Percentiles rank a stretch among this genome's conserved stretches.
Evolutionary conservation across 2,797 vertebrate species (phyloP).

Genomic region (Hippopotamyrus pictus): DNA sequence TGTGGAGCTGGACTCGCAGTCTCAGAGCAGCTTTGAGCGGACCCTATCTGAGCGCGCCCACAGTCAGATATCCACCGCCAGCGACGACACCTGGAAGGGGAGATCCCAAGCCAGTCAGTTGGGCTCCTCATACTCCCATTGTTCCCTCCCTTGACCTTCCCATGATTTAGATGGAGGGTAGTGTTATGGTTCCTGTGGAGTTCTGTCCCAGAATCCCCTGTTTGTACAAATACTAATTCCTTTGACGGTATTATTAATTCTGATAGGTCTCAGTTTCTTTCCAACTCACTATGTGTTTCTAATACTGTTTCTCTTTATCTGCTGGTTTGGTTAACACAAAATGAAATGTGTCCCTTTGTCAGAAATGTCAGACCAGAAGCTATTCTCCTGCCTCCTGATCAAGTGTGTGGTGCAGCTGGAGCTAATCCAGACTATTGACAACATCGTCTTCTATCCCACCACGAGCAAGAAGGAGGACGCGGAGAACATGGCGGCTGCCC

Average conservation of each 20-base stretch:
- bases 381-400: constrained; percentile 91
- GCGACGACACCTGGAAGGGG: constrained; percentile 90
- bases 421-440: constrained; percentile 95
- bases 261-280: background rate
- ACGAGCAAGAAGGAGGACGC: constrained; percentile 97
- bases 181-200: background rate
- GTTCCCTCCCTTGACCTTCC: background rate
- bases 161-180: background rate
- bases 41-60: constrained; percentile 89
- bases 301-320: constrained; percentile 4
- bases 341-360: background rate
- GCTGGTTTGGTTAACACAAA: background rate
- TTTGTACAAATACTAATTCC: background rate
- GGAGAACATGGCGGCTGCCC: constrained; percentile 90
- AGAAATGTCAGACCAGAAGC: constrained; percentile 80
- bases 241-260: background rate
- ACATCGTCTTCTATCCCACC: constrained; percentile 91
- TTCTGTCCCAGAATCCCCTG: background rate
- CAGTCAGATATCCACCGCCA: constrained; percentile 87
- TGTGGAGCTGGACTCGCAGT: constrained; percentile 82
- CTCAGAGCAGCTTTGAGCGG: constrained; percentile 87
- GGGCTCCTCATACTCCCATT: background rate
- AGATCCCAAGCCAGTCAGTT: constrained; percentile 78
- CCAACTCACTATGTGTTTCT: background rate
- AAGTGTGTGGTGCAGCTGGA: constrained; percentile 96